Evolutionary conservation across 2,888 invertebrate species (phyloP).

Genomic region (Falcaria lacertinaria): DNA sequence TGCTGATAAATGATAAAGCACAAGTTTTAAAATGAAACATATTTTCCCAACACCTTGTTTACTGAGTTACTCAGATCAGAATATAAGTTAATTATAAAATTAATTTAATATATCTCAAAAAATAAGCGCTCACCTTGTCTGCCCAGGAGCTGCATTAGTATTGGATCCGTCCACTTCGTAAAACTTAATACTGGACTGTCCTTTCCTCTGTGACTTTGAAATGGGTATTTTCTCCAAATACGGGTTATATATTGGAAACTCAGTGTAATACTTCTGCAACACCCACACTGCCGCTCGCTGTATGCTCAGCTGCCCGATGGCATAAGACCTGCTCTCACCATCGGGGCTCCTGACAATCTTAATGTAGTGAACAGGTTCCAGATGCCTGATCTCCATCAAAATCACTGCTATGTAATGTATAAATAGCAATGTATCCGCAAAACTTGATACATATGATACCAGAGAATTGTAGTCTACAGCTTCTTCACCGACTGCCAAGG

Average conservation of each 20-base stretch:
- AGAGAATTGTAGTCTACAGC: constrained; percentile 91
- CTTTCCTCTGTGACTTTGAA: constrained; percentile 89
- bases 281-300: constrained; percentile 97
- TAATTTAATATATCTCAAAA: no score
- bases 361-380: constrained; percentile 93
- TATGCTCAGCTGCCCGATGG: constrained; percentile 94
- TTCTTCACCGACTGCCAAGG: constrained; percentile 88
- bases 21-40: no score
- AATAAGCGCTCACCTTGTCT: constrained; percentile 77
- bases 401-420: constrained; percentile 97
- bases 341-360: constrained; percentile 97
- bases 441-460: constrained; percentile 94
- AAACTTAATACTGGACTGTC: constrained; percentile 93
- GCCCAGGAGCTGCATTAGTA: constrained; percentile 83
- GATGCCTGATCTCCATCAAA: constrained; percentile 94
- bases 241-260: constrained; percentile 98
- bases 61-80: no score
- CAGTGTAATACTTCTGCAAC: constrained; percentile 95
- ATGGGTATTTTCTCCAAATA: constrained; percentile 95
- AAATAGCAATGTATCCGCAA: constrained; percentile 95
- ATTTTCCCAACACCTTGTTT: no score
- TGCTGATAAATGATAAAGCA: no score
- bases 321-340: constrained; percentile 92
- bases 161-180: constrained; percentile 96
- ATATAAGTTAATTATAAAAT: no score